A percentile compares a stretch with the other conserved stretches of the same genome.
Conservation (phyloP, 1,140 invertebrate genomes). For the Panagrolaimus sp. region DNA sequence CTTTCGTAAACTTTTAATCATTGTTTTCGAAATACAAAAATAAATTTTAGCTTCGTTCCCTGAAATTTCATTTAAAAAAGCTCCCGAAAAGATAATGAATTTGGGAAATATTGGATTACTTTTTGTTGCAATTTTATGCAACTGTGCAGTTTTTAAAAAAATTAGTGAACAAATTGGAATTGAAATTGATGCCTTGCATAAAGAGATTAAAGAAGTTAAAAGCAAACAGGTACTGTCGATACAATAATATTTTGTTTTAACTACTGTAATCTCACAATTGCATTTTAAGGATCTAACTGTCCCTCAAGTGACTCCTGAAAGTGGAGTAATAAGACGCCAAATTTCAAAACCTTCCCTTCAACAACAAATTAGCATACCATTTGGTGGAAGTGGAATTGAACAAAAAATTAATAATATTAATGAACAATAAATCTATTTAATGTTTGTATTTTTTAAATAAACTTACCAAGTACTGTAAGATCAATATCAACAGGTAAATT, state of each 20-base stretch:
- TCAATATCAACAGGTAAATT: conserved; percentile 48
- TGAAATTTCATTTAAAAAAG: not conserved
- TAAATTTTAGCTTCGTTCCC: too few relatives aligned
- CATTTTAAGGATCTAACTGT: too few relatives aligned
- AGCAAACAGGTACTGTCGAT: too few relatives aligned
- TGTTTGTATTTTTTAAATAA: not conserved
- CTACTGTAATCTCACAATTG: too few relatives aligned
- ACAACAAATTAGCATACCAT: not conserved
- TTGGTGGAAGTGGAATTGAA: too few relatives aligned
- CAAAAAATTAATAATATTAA: too few relatives aligned
- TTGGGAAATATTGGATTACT: not conserved
- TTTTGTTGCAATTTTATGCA: conserved; percentile 2
- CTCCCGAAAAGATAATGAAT: not conserved
- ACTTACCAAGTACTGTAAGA: conserved; percentile 41
- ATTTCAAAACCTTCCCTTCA: not conserved
- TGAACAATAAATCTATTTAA: too few relatives aligned
- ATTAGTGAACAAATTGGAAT: not conserved
- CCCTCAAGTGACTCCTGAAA: too few relatives aligned
- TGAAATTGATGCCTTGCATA: not conserved
- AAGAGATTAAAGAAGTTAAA: not conserved
- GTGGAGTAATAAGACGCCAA: too few relatives aligned
- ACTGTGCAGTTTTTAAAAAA: not conserved
- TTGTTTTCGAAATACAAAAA: too few relatives aligned
- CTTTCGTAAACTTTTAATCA: too few relatives aligned
- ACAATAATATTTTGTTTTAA: too few relatives aligned